Conservation (phyloP, 2,113 vertebrate genomes). For the Neogale vison region DNA sequence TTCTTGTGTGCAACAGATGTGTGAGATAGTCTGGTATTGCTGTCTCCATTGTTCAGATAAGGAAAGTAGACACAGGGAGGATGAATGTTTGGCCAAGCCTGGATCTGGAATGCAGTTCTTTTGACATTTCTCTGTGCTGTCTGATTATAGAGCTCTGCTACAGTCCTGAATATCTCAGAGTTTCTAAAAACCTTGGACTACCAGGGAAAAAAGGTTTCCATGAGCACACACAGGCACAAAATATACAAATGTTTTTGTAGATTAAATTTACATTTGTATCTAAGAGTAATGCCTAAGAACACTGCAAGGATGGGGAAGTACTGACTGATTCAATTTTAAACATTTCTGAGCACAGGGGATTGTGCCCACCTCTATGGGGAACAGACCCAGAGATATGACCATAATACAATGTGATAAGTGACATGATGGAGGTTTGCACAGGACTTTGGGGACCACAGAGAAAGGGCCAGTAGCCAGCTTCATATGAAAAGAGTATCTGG, state of each 20-base stretch:
- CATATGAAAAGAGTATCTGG: background rate
- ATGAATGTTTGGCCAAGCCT: conserved; percentile 41
- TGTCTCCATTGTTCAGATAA: conserved; percentile 63
- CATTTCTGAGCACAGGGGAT: background rate
- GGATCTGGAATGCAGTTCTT: conserved; percentile 21
- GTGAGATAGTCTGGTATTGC: background rate
- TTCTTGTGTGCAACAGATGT: background rate
- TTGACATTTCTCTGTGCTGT: conserved; percentile 30
- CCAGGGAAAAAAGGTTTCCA: background rate
- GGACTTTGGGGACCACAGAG: background rate
- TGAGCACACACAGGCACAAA: background rate
- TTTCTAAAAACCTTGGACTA: conserved; percentile 25
- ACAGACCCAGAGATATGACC: background rate
- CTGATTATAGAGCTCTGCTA: conserved; percentile 40
- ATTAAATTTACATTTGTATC: conserved; percentile 9
- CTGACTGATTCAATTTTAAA: background rate
- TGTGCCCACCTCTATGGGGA: background rate
- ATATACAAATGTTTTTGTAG: conserved; percentile 35
- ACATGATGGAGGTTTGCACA: background rate
- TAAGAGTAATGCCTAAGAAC: background rate
- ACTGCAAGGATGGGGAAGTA: background rate
- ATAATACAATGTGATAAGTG: background rate
- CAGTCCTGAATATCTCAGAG: background rate
- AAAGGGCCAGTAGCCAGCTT: background rate
- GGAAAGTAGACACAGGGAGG: conserved; percentile 33